A percentile compares a stretch with the other conserved stretches of the same genome.
Conservation (phyloP, 2,888 invertebrate genomes). For the Drosophila glabriapex region DNA sequence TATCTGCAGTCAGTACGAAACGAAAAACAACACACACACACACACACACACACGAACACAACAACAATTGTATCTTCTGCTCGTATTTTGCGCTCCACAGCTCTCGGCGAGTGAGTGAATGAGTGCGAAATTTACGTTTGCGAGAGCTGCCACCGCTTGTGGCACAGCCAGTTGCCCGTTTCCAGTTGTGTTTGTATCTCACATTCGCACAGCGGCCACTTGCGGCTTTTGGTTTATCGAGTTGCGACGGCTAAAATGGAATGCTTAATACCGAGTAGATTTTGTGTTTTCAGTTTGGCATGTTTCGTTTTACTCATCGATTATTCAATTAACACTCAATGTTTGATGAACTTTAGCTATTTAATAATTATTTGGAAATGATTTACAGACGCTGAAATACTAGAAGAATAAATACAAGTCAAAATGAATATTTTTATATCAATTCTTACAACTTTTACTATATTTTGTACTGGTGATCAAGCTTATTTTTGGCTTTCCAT, state of each 20-base stretch:
- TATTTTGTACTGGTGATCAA: neutral
- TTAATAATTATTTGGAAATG: neutral
- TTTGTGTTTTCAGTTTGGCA: constrained; percentile 19
- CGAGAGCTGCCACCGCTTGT: constrained; percentile 54
- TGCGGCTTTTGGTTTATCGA: constrained; percentile 31
- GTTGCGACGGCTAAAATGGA: constrained; percentile 20
- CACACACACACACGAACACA: constrained; percentile 7
- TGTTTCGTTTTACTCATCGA: constrained; percentile 10
- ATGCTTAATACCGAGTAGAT: neutral
- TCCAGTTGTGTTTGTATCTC: constrained; percentile 53
- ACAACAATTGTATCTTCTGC: constrained; percentile 52
- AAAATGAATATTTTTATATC: neutral
- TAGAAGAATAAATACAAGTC: neutral
- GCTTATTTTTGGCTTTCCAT: no score
- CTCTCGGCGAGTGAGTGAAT: constrained; percentile 46
- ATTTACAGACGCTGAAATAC: neutral
- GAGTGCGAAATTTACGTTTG: constrained; percentile 60
- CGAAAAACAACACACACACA: constrained; percentile 20
- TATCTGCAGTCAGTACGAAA: constrained; percentile 64
- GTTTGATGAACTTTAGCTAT: neutral
- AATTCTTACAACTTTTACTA: neutral
- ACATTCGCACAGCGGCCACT: constrained; percentile 46
- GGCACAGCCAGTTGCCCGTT: constrained; percentile 52
- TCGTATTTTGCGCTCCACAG: constrained; percentile 47
- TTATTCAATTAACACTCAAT: neutral